These are phyloP conservation scores for Limnephilus rhombicus DNA, from an alignment of 2,888 invertebrate genomes.

Conservation along the genomic window DNA sequence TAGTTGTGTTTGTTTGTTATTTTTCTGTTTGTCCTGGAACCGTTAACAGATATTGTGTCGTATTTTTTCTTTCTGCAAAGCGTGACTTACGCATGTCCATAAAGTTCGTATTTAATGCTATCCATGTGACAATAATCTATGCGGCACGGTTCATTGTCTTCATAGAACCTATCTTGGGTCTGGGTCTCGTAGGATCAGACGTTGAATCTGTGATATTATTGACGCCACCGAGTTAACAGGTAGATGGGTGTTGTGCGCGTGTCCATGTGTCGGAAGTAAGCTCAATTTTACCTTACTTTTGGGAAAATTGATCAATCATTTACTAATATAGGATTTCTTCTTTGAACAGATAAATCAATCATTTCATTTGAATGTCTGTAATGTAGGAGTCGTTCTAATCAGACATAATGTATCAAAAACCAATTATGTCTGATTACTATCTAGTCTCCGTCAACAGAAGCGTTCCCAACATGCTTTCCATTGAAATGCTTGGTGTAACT, in stretches of 20 bases:
- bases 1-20: too few species aligned
- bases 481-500: too few species aligned
- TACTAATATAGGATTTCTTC: neutral
- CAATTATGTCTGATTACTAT: too few species aligned
- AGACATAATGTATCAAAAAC: too few species aligned
- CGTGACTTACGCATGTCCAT: neutral
- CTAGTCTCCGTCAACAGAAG: too few species aligned
- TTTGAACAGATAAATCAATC: neutral
- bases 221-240: neutral
- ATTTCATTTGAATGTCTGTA: too few species aligned
- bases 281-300: neutral
- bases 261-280: neutral
- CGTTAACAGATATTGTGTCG: too few species aligned
- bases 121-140: neutral
- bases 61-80: neutral
- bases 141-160: neutral
- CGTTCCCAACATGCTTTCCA: too few species aligned
- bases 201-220: neutral
- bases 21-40: too few species aligned
- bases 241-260: neutral
- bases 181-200: neutral
- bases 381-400: too few species aligned
- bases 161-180: neutral
- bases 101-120: neutral
- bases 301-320: neutral